These are phyloP conservation scores for Anableps anableps DNA, from an alignment of 2,797 vertebrate genomes.

Conservation along the genomic window DNA sequence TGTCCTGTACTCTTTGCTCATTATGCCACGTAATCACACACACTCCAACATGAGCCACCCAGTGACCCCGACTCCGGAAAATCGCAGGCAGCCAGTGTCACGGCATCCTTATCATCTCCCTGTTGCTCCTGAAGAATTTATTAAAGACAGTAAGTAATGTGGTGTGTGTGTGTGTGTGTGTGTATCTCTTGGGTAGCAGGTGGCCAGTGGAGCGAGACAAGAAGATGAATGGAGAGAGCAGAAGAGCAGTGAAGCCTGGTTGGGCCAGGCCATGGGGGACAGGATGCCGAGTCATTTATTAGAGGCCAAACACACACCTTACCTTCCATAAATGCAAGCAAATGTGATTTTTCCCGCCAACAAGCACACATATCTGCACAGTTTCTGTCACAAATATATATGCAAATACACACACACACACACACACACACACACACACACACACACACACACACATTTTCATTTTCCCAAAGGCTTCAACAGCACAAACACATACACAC, in stretches of 20 bases:
- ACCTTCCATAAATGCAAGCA: slow-evolving; percentile 32
- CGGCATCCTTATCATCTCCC: slow-evolving; percentile 41
- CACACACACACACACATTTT: slow-evolving; percentile 57
- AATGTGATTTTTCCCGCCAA: slow-evolving; percentile 31
- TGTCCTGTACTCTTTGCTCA: slow-evolving; percentile 79
- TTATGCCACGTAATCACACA: slow-evolving; percentile 84
- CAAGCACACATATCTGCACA: slow-evolving; percentile 27
- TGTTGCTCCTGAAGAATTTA: slow-evolving; percentile 55
- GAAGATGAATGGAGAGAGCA: slow-evolving; percentile 74
- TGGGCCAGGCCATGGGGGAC: slow-evolving; percentile 77
- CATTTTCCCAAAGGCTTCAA: slow-evolving; percentile 55
- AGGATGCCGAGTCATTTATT: slow-evolving; percentile 77
- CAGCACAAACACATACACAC: slow-evolving; percentile 41
- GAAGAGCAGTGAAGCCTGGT: slow-evolving; percentile 72
- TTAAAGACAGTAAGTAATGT: slow-evolving; percentile 19
- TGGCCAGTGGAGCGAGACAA: slow-evolving; percentile 68
- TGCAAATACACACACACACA: slow-evolving; percentile 51
- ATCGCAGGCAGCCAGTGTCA: slow-evolving; percentile 20
- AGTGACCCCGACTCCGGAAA: slow-evolving; percentile 60
- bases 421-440: slow-evolving; percentile 30
- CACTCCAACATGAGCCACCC: slow-evolving; percentile 71
- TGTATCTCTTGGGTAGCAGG: slow-evolving; percentile 76
- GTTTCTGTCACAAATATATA: slow-evolving; percentile 51
- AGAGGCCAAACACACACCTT: slow-evolving; percentile 63
- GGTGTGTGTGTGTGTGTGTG: slow-evolving; percentile 23